A percentile compares a stretch with the other conserved stretches of the same genome.
phyloP scores from a whole-genome alignment of 2,113 vertebrate genomes.

The Triplophysa dalaica region DNA sequence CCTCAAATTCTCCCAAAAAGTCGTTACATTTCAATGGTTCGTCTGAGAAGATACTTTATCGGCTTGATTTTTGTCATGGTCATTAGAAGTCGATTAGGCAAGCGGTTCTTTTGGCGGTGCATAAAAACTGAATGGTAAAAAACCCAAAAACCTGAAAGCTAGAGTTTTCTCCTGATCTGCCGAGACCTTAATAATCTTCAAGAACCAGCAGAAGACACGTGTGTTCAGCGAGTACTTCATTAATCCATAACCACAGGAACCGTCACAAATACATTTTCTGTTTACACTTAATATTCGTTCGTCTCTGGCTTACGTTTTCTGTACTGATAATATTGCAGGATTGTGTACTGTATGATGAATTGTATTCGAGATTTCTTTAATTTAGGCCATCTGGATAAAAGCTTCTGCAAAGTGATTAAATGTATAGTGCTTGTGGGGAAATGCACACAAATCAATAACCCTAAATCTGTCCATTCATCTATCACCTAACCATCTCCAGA shows the following conservation, averaged over 20 bases:
- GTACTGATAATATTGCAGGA: too few species aligned
- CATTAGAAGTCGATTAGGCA: slow-evolving; percentile 35
- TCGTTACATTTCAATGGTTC: not conserved
- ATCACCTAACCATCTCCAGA: too few species aligned
- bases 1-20: slow-evolving; percentile 1
- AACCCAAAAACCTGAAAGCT: not conserved
- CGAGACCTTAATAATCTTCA: not conserved
- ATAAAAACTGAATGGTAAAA: not conserved
- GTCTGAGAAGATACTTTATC: slow-evolving; percentile 3
- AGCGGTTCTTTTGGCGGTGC: not conserved
- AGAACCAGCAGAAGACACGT: not conserved
- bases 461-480: too few species aligned
- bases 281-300: not conserved
- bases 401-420: not conserved
- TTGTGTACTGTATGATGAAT: too few species aligned
- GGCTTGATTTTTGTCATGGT: slow-evolving; percentile 5
- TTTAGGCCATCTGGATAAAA: not conserved
- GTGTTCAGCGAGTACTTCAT: not conserved
- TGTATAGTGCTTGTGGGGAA: not conserved
- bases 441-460: not conserved
- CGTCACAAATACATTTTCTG: not conserved
- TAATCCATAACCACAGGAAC: not conserved
- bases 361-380: not conserved
- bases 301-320: too few species aligned
- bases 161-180: not conserved